Evolutionary conservation across 23 tunicate species (phyloP).

Genomic region (Clavelina lepadiformis): DNA sequence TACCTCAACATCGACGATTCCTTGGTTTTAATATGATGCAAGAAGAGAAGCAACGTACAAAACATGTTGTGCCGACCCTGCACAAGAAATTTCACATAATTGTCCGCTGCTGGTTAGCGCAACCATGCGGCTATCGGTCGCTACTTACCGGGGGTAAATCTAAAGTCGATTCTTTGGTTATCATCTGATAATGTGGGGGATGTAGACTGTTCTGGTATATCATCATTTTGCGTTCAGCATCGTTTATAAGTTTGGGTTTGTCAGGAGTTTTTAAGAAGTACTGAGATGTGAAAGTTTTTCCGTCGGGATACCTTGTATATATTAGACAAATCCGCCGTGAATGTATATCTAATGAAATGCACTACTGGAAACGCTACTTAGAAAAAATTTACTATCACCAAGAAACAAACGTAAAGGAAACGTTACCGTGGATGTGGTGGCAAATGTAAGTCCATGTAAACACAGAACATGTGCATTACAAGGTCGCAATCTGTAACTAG

Average conservation of each 20-base stretch:
- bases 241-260: slow-evolving; percentile 10
- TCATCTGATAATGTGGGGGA: slow-evolving; percentile 52
- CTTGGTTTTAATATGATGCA: slow-evolving; percentile 50
- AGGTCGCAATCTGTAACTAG: slow-evolving; percentile 56
- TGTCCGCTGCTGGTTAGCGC: neutral
- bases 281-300: slow-evolving; percentile 55
- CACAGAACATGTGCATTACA: slow-evolving; percentile 64
- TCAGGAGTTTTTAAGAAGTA: slow-evolving; percentile 33
- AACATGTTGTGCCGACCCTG: slow-evolving; percentile 75
- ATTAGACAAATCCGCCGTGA: neutral
- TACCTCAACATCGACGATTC: slow-evolving; percentile 61
- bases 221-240: slow-evolving; percentile 11
- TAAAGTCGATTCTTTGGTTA: slow-evolving; percentile 30
- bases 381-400: neutral
- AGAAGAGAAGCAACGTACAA: slow-evolving; percentile 37
- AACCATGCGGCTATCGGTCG: slow-evolving; percentile 6
- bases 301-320: slow-evolving; percentile 65
- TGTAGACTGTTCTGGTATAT: slow-evolving; percentile 49
- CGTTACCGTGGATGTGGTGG: slow-evolving; percentile 76
- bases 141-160: slow-evolving; percentile 42
- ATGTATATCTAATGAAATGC: neutral
- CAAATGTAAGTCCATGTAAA: slow-evolving; percentile 59
- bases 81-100: neutral
- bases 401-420: no score
- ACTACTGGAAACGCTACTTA: neutral